These are phyloP conservation scores for Drosophila nikananu DNA, from an alignment of 1,140 invertebrate genomes.

Conservation along the genomic window DNA sequence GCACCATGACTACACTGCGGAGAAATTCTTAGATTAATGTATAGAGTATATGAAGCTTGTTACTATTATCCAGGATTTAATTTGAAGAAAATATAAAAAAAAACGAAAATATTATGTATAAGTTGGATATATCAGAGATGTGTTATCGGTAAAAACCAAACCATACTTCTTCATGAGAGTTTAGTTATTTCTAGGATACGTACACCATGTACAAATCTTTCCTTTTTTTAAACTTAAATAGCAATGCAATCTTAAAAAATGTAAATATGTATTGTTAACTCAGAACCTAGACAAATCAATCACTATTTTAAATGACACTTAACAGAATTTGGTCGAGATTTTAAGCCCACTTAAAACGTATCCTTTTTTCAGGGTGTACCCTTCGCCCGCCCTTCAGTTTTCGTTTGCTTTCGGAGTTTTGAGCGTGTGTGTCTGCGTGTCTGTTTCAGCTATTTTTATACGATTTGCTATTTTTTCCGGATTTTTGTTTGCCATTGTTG, in stretches of 20 bases:
- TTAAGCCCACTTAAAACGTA: background rate
- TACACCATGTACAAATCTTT: too few species aligned
- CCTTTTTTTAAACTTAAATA: background rate
- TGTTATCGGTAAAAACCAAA: too few species aligned
- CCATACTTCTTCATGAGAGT: too few species aligned
- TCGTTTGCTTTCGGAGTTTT: slow-evolving; percentile 27
- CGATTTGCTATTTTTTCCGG: slow-evolving; percentile 81
- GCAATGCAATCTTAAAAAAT: background rate
- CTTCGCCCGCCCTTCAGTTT: slow-evolving; percentile 5
- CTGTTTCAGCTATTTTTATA: slow-evolving; percentile 76
- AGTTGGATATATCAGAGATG: too few species aligned
- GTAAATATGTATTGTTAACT: background rate
- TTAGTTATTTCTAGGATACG: too few species aligned
- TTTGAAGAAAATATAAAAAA: background rate
- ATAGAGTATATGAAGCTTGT: background rate
- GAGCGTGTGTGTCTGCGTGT: slow-evolving; percentile 45
- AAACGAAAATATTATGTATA: too few species aligned
- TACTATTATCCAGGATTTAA: background rate
- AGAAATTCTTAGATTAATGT: background rate
- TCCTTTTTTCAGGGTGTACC: slow-evolving; percentile 22
- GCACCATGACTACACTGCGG: slow-evolving; percentile 9
- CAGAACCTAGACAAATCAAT: background rate
- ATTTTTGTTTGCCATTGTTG: slow-evolving; percentile 79
- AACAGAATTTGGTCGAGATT: background rate
- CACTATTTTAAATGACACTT: background rate